phyloP scores from a whole-genome alignment of 2,888 invertebrate species.

The Parapristionchus giblindavisi region DNA sequence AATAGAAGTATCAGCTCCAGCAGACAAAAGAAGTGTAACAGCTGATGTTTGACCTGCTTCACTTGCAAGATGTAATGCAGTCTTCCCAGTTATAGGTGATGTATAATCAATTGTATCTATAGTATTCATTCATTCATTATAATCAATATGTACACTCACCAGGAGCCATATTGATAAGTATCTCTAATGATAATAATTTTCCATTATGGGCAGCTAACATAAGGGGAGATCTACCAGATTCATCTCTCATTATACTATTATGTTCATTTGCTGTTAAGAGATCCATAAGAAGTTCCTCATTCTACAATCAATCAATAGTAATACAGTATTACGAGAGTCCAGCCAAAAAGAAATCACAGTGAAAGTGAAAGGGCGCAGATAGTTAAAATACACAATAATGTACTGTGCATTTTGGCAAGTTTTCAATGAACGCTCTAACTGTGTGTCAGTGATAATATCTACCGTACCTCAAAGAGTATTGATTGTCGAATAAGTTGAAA shows the following conservation, averaged over 20 bases:
- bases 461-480: slow-evolving; percentile 29
- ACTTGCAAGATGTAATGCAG: slow-evolving; percentile 83
- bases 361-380: neutral
- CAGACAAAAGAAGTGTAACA: slow-evolving; percentile 77
- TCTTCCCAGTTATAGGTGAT: slow-evolving; percentile 72
- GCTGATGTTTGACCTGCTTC: slow-evolving; percentile 83
- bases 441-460: neutral
- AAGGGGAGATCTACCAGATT: slow-evolving; percentile 79
- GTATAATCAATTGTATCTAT: slow-evolving; percentile 45
- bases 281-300: slow-evolving; percentile 29
- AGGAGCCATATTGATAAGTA: slow-evolving; percentile 11
- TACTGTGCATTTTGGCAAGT: too few relatives aligned
- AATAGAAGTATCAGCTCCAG: slow-evolving; percentile 58
- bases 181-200: slow-evolving; percentile 65
- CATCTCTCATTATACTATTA: slow-evolving; percentile 23
- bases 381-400: neutral
- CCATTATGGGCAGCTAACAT: slow-evolving; percentile 80
- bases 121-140: neutral
- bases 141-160: neutral
- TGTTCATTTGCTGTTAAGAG: slow-evolving; percentile 2
- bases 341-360: neutral
- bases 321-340: neutral
- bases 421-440: neutral
- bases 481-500: slow-evolving; percentile 55
- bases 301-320: neutral